phyloP scores from a whole-genome alignment of 2,888 invertebrate species.

The Abrostola tripartita region DNA sequence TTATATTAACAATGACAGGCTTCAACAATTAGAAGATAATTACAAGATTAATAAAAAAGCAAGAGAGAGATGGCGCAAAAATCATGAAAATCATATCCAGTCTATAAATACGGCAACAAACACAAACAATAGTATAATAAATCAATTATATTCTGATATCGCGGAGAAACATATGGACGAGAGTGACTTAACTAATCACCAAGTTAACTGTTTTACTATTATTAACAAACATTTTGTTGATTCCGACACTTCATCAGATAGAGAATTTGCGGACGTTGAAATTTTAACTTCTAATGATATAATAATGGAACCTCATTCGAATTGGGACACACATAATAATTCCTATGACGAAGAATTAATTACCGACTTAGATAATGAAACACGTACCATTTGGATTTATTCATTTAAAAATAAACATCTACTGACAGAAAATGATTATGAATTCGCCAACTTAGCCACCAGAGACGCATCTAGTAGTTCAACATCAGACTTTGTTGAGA shows the following conservation, averaged over 20 bases:
- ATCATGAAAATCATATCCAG: slow-evolving; percentile 33
- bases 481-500: slow-evolving; percentile 61
- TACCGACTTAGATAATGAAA: slow-evolving; percentile 58
- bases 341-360: slow-evolving; percentile 58
- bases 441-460: slow-evolving; percentile 61
- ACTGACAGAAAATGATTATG: slow-evolving; percentile 66
- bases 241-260: slow-evolving; percentile 69
- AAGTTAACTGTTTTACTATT: slow-evolving; percentile 70
- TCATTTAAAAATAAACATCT: slow-evolving; percentile 76
- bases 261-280: slow-evolving; percentile 54
- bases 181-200: slow-evolving; percentile 51
- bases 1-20: slow-evolving; percentile 52
- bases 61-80: slow-evolving; percentile 63
- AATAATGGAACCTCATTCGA: slow-evolving; percentile 28
- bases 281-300: slow-evolving; percentile 47
- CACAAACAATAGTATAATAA: slow-evolving; percentile 14
- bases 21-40: slow-evolving; percentile 51
- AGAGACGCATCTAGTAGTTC: slow-evolving; percentile 60
- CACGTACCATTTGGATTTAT: slow-evolving; percentile 77
- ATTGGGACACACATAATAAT: slow-evolving; percentile 51
- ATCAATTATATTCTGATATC: slow-evolving; percentile 24
- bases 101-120: slow-evolving; percentile 23
- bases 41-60: slow-evolving; percentile 63
- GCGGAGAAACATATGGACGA: slow-evolving; percentile 26
- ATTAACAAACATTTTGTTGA: slow-evolving; percentile 63